These are phyloP conservation scores for Malacoraja senta DNA, from an alignment of 2,797 vertebrate genomes.

Conservation along the genomic window DNA sequence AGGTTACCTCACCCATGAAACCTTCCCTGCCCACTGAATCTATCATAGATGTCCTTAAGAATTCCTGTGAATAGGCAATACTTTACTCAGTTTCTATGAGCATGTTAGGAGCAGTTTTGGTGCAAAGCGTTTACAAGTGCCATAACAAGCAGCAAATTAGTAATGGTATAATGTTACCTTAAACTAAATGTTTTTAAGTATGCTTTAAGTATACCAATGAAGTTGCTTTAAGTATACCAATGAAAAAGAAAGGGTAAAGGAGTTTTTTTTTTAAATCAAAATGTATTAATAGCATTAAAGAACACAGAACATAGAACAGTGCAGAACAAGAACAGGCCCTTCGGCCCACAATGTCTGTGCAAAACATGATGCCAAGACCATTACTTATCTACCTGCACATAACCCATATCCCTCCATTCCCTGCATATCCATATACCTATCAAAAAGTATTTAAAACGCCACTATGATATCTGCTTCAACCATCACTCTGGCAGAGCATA, in stretches of 20 bases:
- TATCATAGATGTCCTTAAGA: background rate
- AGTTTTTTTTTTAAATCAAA: background rate
- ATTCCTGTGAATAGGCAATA: background rate
- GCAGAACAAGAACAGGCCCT: too few relatives aligned
- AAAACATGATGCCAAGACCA: too few relatives aligned
- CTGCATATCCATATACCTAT: too few relatives aligned
- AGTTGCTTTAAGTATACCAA: background rate
- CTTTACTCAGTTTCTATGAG: background rate
- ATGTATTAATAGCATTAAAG: background rate
- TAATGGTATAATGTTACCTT: background rate
- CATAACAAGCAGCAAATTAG: background rate
- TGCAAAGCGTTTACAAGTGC: too few relatives aligned
- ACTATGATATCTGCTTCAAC: too few relatives aligned
- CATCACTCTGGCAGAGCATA: too few relatives aligned
- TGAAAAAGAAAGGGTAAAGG: background rate
- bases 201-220: background rate
- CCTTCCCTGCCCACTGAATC: background rate
- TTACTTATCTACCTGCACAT: too few relatives aligned
- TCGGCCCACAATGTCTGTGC: too few relatives aligned
- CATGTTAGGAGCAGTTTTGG: background rate
- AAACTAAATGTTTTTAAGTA: background rate
- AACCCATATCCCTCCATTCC: too few relatives aligned
- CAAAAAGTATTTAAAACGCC: too few relatives aligned
- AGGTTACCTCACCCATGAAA: background rate
- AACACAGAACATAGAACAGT: too few relatives aligned